Evolutionary conservation across 2,888 invertebrate genomes (phyloP).

Genomic region (Morpho deidamia): DNA sequence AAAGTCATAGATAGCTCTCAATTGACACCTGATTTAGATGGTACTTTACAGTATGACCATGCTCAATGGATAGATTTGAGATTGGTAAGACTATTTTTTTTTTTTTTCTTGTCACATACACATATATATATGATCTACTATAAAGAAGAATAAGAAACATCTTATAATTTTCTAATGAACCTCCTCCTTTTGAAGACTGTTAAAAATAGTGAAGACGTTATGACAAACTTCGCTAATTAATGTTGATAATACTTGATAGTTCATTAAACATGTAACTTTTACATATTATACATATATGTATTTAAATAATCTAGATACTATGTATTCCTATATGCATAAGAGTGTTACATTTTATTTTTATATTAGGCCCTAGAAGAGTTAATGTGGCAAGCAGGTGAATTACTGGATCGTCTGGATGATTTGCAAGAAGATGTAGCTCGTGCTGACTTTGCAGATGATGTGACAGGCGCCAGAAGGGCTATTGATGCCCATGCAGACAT

Average conservation of each 20-base stretch:
- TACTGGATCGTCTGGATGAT: slow-evolving; percentile 94
- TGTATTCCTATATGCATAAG: no score
- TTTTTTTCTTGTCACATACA: background rate
- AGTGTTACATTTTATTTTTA: background rate
- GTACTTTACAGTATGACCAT: slow-evolving; percentile 96
- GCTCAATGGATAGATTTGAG: slow-evolving; percentile 98
- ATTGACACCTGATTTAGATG: slow-evolving; percentile 95
- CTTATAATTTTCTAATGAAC: no score
- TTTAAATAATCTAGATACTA: no score
- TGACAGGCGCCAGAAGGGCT: slow-evolving; percentile 92
- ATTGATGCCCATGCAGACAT: slow-evolving; percentile 96
- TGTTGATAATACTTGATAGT: no score
- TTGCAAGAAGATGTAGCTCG: slow-evolving; percentile 94
- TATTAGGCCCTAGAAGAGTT: slow-evolving; percentile 92
- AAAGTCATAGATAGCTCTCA: slow-evolving; percentile 96
- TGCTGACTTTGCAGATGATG: slow-evolving; percentile 96
- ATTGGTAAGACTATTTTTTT: slow-evolving; percentile 66
- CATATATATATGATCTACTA: no score
- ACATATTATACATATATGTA: no score
- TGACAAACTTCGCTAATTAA: no score
- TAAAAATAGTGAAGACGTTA: no score
- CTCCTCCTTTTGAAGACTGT: no score
- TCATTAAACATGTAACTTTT: no score
- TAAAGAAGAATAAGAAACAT: no score
- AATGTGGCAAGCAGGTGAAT: slow-evolving; percentile 96